Evolutionary conservation across 2,888 invertebrate genomes (phyloP), one percentile per base, ranked within the genome.

Genomic region (Drosophila prostipennis): DNA sequence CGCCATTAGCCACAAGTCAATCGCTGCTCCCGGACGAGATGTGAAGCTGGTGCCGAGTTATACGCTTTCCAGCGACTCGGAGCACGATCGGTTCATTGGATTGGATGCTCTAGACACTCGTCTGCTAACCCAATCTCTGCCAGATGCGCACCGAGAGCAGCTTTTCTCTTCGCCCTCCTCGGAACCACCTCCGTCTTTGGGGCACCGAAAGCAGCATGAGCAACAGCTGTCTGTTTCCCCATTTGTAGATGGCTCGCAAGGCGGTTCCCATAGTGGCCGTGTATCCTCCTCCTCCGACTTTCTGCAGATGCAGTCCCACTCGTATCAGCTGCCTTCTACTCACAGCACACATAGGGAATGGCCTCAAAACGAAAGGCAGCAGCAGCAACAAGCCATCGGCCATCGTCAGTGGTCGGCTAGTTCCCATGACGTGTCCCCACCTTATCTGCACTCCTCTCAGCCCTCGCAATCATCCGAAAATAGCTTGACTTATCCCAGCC

Each of bases 241-340:
- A 11, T 36, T 51, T n/a, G 11, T 11, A 1, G 14, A 29, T 11
- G 32, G 13, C 2, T 61, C 60, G 10, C 19, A 43, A 7, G 23
- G 7, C 6, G 5, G 11, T 46, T 29, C 14, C 16, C 32, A 11
- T 13, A 11, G 13, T 23, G 23, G 23, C 10, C 14, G n/a, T 7
- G 45, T n/a, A n/a, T 14, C 37, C 10, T n/a, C 52, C 2, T 4
- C 52, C 2, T 3, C 34, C 0, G 51, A 42, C 13, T 80, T 29
- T 19, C 32, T 86, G 13, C 86, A 86, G 36, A 86, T 83, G 82
- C 83, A 83, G 34, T 83, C 86, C 13, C 72, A 80, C 6, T 83
- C 84, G 7, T 83, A 68, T 48, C 80, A 82, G 34, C 45, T 86
- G 59, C 80, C 83, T 3, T 52, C 80, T 11, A 71, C 53, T 2